A percentile compares a stretch with the other conserved stretches of the same genome.
Conservation (phyloP, 1,140 invertebrate species). For the Lucilia sericata region DNA sequence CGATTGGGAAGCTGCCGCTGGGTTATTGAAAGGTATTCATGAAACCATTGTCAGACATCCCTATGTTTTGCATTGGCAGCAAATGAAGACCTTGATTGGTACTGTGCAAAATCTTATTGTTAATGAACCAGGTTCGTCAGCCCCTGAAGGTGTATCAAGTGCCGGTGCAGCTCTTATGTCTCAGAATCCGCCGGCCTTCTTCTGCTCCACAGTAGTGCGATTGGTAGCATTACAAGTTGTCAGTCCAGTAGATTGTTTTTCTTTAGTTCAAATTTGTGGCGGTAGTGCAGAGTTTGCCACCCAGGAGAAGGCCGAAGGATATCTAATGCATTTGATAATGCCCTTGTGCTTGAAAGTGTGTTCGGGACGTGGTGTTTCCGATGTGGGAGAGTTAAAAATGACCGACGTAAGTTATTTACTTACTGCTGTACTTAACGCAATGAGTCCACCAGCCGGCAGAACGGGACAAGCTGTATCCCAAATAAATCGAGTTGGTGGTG, state of each 20-base stretch:
- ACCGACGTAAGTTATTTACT: slow-evolving; percentile 92
- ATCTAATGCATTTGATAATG: slow-evolving; percentile 95
- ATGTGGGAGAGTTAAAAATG: slow-evolving; percentile 88
- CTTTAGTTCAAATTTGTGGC: slow-evolving; percentile 94
- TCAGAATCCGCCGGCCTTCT: slow-evolving; percentile 90
- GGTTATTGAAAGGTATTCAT: slow-evolving; percentile 93
- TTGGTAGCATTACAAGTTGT: slow-evolving; percentile 94
- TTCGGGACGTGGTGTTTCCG: slow-evolving; percentile 86
- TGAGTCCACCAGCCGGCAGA: slow-evolving; percentile 78
- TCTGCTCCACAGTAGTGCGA: slow-evolving; percentile 95
- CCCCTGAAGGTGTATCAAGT: slow-evolving; percentile 77
- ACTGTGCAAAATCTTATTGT: slow-evolving; percentile 77
- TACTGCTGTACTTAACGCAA: slow-evolving; percentile 88
- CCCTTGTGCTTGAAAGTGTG: slow-evolving; percentile 95
- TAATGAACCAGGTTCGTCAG: slow-evolving; percentile 61
- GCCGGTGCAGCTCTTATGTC: slow-evolving; percentile 84
- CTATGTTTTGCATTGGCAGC: slow-evolving; percentile 96
- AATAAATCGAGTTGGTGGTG: slow-evolving; percentile 76
- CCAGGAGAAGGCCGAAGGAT: slow-evolving; percentile 92
- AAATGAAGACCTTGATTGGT: slow-evolving; percentile 89
- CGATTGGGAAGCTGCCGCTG: slow-evolving; percentile 96
- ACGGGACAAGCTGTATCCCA: slow-evolving; percentile 74
- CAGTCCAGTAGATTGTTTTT: slow-evolving; percentile 90
- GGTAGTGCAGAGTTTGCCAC: slow-evolving; percentile 87
- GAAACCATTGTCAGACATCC: slow-evolving; percentile 92